phyloP scores from a whole-genome alignment of 2,113 vertebrate species.

The Apteryx owenii region DNA sequence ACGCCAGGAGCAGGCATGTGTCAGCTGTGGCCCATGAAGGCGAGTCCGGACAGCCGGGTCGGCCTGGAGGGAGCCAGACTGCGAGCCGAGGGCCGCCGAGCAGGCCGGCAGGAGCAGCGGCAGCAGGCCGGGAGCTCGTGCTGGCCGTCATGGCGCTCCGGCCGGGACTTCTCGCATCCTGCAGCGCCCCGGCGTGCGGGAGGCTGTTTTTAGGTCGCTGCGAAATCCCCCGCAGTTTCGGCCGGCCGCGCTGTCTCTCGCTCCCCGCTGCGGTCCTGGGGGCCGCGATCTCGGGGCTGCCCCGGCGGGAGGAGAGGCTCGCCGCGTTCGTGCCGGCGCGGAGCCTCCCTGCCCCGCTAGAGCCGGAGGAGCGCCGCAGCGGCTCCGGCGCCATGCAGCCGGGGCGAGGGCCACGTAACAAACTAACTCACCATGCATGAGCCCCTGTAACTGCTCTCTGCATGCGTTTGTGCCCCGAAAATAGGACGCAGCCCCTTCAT shows the following conservation, averaged over 20 bases:
- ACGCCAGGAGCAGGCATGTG: fast-evolving
- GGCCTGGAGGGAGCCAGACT: background rate
- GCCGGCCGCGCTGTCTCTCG: background rate
- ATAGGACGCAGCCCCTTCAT: fast-evolving
- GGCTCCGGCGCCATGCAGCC: background rate
- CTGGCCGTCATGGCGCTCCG: background rate
- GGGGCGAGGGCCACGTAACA: background rate
- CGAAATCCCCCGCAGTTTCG: fast-evolving
- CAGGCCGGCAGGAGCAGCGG: background rate
- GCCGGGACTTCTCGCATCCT: background rate
- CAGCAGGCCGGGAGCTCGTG: background rate
- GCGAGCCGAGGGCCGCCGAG: background rate
- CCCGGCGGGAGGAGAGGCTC: background rate
- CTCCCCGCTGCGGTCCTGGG: background rate
- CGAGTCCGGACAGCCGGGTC: background rate
- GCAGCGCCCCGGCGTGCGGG: background rate
- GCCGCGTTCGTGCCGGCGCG: background rate
- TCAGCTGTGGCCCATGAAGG: fast-evolving
- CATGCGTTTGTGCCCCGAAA: background rate
- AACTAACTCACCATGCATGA: conserved; percentile 51
- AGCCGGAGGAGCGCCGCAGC: fast-evolving
- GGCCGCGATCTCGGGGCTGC: background rate
- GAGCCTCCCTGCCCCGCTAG: background rate
- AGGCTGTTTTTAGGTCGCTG: background rate
- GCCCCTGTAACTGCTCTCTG: conserved; percentile 2